phyloP scores from a whole-genome alignment of 2,113 vertebrate species.

The Hucho hucho region DNA sequence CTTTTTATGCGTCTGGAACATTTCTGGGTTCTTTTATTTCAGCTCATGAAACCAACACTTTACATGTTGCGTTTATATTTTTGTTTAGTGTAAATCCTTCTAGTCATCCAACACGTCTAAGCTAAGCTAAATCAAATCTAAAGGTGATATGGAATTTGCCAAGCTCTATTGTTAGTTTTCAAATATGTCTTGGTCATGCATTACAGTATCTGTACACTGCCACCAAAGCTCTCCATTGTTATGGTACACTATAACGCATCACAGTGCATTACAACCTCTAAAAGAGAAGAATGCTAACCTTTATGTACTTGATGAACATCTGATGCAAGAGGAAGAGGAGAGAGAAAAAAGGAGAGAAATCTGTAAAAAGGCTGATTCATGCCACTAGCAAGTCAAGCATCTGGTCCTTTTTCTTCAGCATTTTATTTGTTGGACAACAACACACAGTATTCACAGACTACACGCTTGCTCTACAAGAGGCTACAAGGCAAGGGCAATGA shows the following conservation, averaged over 20 bases:
- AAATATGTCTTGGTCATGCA: conserved; percentile 70
- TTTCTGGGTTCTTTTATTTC: too few species aligned
- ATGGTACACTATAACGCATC: conserved; percentile 2
- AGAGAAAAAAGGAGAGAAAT: conserved; percentile 74
- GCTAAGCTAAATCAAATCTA: too few species aligned
- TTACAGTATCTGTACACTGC: conserved; percentile 46
- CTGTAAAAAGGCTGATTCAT: conserved; percentile 76
- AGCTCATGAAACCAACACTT: too few species aligned
- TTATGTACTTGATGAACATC: conserved; percentile 99
- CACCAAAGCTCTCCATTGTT: conserved; percentile 53
- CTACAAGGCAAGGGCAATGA: conserved; percentile 8
- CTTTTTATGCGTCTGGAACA: too few species aligned
- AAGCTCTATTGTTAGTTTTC: too few species aligned
- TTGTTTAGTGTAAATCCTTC: too few species aligned
- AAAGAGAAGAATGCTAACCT: conserved; percentile 93
- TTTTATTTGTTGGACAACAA: neutral
- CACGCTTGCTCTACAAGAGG: conserved; percentile 13
- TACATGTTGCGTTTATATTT: too few species aligned
- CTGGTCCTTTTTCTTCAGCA: conserved; percentile 1
- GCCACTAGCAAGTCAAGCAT: conserved; percentile 80
- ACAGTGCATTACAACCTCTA: conserved; percentile 66
- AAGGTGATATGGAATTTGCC: too few species aligned
- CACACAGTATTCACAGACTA: neutral
- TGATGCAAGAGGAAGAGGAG: conserved; percentile 88
- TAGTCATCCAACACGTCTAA: neutral